A percentile compares a stretch with the other conserved stretches of the same genome.
These are phyloP conservation scores for Chrysolina haemoptera DNA, from an alignment of 2,888 invertebrate genomes.

Conservation along the genomic window DNA sequence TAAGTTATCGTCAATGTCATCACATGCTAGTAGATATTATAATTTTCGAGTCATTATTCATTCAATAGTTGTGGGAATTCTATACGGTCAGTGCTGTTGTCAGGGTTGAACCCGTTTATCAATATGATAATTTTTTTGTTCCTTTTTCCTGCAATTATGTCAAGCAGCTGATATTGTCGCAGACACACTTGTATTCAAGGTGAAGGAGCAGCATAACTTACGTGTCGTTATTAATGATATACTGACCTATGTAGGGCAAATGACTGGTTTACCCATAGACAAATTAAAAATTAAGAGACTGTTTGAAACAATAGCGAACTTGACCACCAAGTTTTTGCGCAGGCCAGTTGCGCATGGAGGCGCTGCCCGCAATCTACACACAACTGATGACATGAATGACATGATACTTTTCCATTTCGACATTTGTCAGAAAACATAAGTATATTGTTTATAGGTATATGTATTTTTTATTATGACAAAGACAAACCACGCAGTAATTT, in stretches of 20 bases:
- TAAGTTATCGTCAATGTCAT: slow-evolving; percentile 14
- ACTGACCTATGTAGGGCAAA: background rate
- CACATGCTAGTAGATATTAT: slow-evolving; percentile 3
- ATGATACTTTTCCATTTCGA: too few relatives aligned
- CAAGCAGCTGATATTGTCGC: background rate
- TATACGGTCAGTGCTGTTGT: slow-evolving; percentile 18
- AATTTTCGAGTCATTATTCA: background rate
- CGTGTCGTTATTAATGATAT: background rate
- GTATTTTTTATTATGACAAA: too few relatives aligned
- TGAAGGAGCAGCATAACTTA: background rate
- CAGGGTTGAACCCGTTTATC: slow-evolving; percentile 12
- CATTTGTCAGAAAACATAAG: too few relatives aligned
- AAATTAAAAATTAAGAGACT: too few relatives aligned
- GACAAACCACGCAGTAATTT: too few relatives aligned
- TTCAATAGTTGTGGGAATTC: slow-evolving; percentile 6
- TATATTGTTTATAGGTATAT: too few relatives aligned
- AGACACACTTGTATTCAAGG: background rate
- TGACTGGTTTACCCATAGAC: too few relatives aligned
- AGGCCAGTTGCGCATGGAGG: too few relatives aligned
- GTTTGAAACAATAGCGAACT: too few relatives aligned
- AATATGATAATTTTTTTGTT: background rate
- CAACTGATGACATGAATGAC: too few relatives aligned
- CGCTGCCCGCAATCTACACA: too few relatives aligned
- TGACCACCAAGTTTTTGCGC: too few relatives aligned
- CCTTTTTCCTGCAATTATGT: background rate